These are phyloP conservation scores for Agrypnia vestita DNA, from an alignment of 1,140 invertebrate species.

Conservation along the genomic window DNA sequence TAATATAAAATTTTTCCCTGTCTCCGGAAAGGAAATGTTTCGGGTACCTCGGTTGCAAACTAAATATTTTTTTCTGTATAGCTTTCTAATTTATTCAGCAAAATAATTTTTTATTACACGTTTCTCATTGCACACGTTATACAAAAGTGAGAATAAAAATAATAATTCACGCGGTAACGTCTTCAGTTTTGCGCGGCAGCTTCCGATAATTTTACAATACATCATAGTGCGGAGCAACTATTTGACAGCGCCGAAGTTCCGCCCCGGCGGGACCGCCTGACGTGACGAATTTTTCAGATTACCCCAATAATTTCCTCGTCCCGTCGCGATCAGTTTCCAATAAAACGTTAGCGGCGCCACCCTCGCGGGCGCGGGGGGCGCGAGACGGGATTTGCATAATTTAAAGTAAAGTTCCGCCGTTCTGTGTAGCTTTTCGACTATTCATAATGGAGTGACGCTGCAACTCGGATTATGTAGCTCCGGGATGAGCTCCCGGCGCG, in stretches of 20 bases:
- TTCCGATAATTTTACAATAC: too few species aligned
- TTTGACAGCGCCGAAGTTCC: not conserved
- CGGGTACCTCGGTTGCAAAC: too few species aligned
- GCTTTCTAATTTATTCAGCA: too few species aligned
- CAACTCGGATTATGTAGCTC: not conserved
- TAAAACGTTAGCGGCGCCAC: conserved; percentile 19
- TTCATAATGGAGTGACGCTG: conserved; percentile 19
- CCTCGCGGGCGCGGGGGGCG: not conserved
- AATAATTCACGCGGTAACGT: too few species aligned
- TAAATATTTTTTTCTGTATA: too few species aligned
- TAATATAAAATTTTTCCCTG: too few species aligned
- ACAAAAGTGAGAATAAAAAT: too few species aligned
- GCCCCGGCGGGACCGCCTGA: not conserved
- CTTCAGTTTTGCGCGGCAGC: too few species aligned
- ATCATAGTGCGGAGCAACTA: not conserved
- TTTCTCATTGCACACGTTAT: too few species aligned
- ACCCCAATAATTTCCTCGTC: conserved; percentile 47
- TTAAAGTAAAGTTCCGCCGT: conserved; percentile 39
- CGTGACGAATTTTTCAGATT: conserved; percentile 55
- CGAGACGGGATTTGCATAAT: conserved; percentile 50
- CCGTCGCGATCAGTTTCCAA: conserved; percentile 55
- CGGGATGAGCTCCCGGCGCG: not conserved
- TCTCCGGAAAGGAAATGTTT: too few species aligned
- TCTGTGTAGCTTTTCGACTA: conserved; percentile 18
- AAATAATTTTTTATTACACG: too few species aligned